These are phyloP conservation scores for Agrenia bidenticulata DNA, from an alignment of 2,888 invertebrate genomes.

Conservation along the genomic window DNA sequence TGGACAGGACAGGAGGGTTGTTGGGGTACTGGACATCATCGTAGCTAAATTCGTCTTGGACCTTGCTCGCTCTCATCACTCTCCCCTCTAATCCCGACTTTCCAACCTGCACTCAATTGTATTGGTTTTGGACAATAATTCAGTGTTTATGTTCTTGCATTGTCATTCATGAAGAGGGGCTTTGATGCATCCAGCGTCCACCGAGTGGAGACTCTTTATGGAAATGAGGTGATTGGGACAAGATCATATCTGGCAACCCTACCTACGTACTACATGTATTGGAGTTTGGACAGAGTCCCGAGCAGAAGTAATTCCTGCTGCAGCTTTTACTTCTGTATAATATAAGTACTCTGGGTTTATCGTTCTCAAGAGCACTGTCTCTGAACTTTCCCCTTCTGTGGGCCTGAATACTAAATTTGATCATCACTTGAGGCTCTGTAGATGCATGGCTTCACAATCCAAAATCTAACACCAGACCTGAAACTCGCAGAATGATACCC, in stretches of 20 bases:
- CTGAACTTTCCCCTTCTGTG: too few species aligned
- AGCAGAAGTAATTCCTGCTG: too few species aligned
- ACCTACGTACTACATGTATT: too few species aligned
- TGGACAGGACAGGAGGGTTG: conserved; percentile 7
- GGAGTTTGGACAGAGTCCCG: too few species aligned
- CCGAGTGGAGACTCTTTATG: background rate
- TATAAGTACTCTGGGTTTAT: too few species aligned
- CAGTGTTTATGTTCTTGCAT: conserved; percentile 24
- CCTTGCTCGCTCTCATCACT: conserved; percentile 3
- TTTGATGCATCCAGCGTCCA: background rate
- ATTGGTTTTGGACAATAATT: conserved; percentile 26
- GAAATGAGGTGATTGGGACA: conserved; percentile 12
- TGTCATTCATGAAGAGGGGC: conserved; percentile 23
- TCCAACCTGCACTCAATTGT: conserved; percentile 20
- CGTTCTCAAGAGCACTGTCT: too few species aligned
- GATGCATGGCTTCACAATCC: background rate
- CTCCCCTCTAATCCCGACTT: background rate
- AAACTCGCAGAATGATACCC: background rate
- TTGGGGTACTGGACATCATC: background rate
- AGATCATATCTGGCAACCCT: too few species aligned
- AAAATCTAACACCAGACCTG: background rate
- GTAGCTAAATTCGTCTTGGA: conserved; percentile 3
- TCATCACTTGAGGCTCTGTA: too few species aligned
- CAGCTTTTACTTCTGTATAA: too few species aligned
- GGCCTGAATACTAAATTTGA: too few species aligned